Evolutionary conservation across 2,888 invertebrate genomes (phyloP), one percentile per base, ranked within the genome.

Genomic region (Tetheella fluctuosa): DNA sequence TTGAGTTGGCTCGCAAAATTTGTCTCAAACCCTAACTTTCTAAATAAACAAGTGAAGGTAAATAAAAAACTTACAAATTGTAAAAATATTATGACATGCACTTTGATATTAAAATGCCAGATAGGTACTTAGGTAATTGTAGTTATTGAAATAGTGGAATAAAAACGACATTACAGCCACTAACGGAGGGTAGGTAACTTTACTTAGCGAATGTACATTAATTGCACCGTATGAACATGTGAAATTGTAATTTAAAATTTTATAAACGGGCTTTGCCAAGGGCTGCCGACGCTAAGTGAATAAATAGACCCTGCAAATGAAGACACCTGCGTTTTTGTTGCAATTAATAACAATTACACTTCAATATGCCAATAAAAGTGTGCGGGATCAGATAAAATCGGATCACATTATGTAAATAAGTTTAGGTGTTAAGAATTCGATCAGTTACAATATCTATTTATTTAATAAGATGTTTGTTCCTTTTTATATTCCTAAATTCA

Each of bases 311-410:
- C 52, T 23, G 8, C 39, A 54, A 54, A 48, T 48, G 59, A 52
- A 62, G 65, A 61, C 80, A 80, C 77, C 79, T 83, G 83, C 77
- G 61, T 73, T 69, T 70, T 70, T 75, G 65, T 62, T 57, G 62
- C 71, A 78, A 82, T 83, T 81, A 79, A 80, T 82, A 71, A 78
- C 77, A 75, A 81, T 83, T 80, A 80, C 65, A 72, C 70, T 72
- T 69, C 64, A 59, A 73, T 76, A 71, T 68, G 74, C 71, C 74
- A 73, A 74, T 69, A 73, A 71, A 73, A 66, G 61, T 64, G 63
- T 59, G 42, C 39, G 39, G 12, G 39, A 6, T 17, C 37, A 59
- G 57, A 59, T 68, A 66, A 68, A 65, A 70, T 56, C 65, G 59
- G 60, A 62, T 57, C 52, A 17, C 17, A 17, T 30, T 54, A 54